Base-by-base conservation (phyloP, 2,888 invertebrate species). In the Trichogramma evanescens region DNA sequence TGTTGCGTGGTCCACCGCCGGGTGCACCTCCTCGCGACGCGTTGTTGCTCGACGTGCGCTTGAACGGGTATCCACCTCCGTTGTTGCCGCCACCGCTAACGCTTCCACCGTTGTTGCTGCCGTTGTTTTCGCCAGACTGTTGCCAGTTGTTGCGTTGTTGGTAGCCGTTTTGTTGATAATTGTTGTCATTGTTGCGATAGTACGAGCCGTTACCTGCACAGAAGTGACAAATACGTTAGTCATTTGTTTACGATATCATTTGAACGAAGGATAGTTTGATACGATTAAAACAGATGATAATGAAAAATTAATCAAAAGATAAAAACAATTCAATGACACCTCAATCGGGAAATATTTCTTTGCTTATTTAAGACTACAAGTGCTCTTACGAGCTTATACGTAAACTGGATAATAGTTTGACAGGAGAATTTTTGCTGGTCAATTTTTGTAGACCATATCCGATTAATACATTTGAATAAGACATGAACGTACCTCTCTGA, bases 161-260 rank as follows among this genome's bases (percentile, higher is more conserved):
- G 68, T 78, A 80, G 40, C 80, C 80, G 54, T 80, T 80, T 65
- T 79, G 78, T 60, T 78, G 79, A 61, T 77, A 68, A 41, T 62
- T 77, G 55, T 68, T 73, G 59, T 74, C 76, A 43, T 76, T 74
- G 66, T 71, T 76, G 38, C 78, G 76, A 63, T 77, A 78, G 55
- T 76, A 77, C 4, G 74, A 66, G 61, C 73, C 75, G 76, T 26
- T 9, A 40, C 10, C 26, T 48, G 2, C 7, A 1, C 10, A 13
- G 3, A 49, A 3, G 26, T 26, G 2, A 26, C 26, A 26, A 26
- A 2, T 26, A 26, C 26, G 26, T 26, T 26, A 26, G 26, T 26
- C 26, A 26, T 26, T 26, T 26, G 26, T 26, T 26, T 26, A 1
- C 26, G 26, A 26, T 26, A 26, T 26, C 26, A 26, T 26, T 26